These are phyloP conservation scores for Nomada goodeniana DNA, from an alignment of 2,888 invertebrate genomes.

Conservation along the genomic window DNA sequence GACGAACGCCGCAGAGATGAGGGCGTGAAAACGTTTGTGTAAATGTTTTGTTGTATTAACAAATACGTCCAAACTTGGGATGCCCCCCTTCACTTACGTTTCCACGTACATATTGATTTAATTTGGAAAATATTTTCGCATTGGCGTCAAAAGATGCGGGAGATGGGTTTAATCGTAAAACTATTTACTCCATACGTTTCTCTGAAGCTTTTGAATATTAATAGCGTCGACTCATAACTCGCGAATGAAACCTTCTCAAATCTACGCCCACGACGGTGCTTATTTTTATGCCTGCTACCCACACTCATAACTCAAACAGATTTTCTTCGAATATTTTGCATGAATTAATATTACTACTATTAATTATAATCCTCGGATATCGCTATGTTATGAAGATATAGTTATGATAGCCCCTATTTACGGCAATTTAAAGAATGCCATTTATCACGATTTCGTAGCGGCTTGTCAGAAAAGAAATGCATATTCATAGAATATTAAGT, in stretches of 20 bases:
- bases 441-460: conserved; percentile 16
- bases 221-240: too few species aligned
- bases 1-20: too few species aligned
- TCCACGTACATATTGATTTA: too few species aligned
- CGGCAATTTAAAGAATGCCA: conserved; percentile 10
- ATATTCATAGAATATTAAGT: conserved; percentile 32
- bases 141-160: too few species aligned
- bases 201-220: too few species aligned
- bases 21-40: too few species aligned
- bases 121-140: too few species aligned
- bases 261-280: neutral
- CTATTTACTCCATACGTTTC: too few species aligned
- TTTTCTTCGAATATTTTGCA: neutral
- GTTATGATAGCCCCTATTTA: neutral
- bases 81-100: too few species aligned
- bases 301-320: neutral
- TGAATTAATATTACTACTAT: neutral
- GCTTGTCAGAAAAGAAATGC: neutral
- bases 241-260: neutral
- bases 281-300: neutral
- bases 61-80: too few species aligned
- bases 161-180: too few species aligned
- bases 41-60: too few species aligned
- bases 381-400: conserved; percentile 6
- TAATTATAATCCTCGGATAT: neutral